A percentile compares a stretch with the other conserved stretches of the same genome.
Evolutionary conservation across 2,113 vertebrate species (phyloP).

Genomic region (Reinhardtius hippoglossoides): DNA sequence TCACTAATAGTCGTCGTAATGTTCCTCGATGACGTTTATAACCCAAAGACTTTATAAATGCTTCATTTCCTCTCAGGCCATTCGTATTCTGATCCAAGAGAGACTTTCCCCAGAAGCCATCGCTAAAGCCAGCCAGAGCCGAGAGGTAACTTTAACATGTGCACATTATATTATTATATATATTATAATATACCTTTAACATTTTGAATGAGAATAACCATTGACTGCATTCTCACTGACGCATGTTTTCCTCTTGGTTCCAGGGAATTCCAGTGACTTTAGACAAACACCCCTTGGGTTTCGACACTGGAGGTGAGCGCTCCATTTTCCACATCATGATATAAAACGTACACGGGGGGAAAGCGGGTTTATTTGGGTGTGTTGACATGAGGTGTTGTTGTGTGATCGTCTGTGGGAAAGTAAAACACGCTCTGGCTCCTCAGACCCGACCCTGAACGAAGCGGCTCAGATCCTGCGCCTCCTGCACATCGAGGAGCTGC

Average conservation of each 20-base stretch:
- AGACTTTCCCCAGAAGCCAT: slow-evolving; percentile 93
- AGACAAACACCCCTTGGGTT: slow-evolving; percentile 94
- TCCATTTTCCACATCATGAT: not conserved
- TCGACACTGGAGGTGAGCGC: slow-evolving; percentile 97
- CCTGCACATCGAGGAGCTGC: slow-evolving; percentile 96
- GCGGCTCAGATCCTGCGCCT: slow-evolving; percentile 94
- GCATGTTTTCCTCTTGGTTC: not conserved
- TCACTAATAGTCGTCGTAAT: no score
- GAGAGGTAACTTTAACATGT: slow-evolving; percentile 84
- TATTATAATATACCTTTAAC: no score
- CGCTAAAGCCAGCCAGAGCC: slow-evolving; percentile 89
- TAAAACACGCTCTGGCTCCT: not conserved
- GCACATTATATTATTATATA: no score
- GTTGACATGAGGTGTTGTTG: not conserved
- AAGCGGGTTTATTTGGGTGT: not conserved
- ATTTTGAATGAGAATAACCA: no score
- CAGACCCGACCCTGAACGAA: slow-evolving; percentile 96
- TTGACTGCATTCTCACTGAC: not conserved
- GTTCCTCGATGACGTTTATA: no score
- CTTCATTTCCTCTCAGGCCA: slow-evolving; percentile 82
- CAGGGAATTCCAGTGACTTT: slow-evolving; percentile 94
- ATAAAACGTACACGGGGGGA: not conserved
- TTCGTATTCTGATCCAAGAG: slow-evolving; percentile 96
- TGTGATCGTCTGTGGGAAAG: no score
- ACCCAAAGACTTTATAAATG: not conserved